Evolutionary conservation across 2,797 vertebrate genomes (phyloP).

Genomic region (Notamacropus eugenii): DNA sequence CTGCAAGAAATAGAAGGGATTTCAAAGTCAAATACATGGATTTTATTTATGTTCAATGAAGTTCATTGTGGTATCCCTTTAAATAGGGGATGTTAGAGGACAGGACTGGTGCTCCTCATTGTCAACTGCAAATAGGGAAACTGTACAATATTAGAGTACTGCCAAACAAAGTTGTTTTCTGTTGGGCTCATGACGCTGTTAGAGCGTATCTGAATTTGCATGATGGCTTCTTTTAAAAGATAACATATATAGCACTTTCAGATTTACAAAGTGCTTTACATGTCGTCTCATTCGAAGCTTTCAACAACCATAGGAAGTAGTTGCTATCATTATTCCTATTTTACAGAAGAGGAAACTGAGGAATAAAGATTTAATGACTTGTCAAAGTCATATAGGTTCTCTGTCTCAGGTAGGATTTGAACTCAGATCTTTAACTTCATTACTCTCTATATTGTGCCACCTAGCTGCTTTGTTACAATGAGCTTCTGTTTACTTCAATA

Average conservation of each 20-base stretch:
- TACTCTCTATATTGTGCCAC: too few species aligned
- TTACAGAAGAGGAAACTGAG: neutral
- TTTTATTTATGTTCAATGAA: constrained; percentile 42
- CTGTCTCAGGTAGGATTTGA: neutral
- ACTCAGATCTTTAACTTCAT: neutral
- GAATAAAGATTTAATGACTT: neutral
- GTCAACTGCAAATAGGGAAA: neutral
- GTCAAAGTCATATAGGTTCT: neutral
- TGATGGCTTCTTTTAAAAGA: neutral
- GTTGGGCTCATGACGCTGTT: neutral
- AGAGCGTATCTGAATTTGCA: neutral
- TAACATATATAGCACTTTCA: neutral
- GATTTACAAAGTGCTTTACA: neutral
- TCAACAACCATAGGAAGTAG: neutral
- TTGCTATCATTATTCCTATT: neutral
- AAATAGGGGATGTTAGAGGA: neutral
- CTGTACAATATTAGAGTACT: neutral
- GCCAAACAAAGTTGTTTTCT: neutral
- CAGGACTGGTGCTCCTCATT: constrained; percentile 29
- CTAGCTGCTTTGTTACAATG: neutral
- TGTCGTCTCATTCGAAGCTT: neutral
- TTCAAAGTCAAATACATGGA: constrained; percentile 31
- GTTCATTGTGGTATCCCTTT: neutral
- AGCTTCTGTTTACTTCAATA: neutral
- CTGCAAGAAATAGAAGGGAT: constrained; percentile 81